phyloP scores from a whole-genome alignment of 2,797 vertebrate genomes.

The Alca torda region DNA sequence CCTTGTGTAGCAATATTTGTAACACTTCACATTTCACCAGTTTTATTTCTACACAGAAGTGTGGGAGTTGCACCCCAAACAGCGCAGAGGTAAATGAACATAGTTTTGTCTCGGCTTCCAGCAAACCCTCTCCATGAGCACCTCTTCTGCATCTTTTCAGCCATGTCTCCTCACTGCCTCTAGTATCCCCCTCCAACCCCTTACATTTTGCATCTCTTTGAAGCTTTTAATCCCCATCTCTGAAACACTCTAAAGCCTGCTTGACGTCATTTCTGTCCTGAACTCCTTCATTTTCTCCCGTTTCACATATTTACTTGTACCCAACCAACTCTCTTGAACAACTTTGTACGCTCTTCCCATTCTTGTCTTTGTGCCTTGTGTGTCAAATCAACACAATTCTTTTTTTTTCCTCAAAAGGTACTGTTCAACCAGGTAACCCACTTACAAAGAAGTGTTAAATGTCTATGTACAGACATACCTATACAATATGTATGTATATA shows the following conservation, averaged over 20 bases:
- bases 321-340: background rate
- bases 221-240: background rate
- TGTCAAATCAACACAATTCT: background rate
- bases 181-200: rapidly evolving
- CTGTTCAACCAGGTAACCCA: background rate
- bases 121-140: background rate
- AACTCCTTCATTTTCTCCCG: background rate
- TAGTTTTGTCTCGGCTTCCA: background rate
- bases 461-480: background rate
- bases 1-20: background rate
- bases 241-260: background rate
- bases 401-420: background rate
- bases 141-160: background rate
- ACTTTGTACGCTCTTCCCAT: background rate
- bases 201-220: background rate
- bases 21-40: background rate
- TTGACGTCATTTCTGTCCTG: background rate
- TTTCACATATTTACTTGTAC: background rate
- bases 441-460: background rate
- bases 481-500: background rate
- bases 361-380: background rate
- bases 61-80: background rate
- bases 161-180: rapidly evolving
- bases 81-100: background rate
- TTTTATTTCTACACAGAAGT: background rate